These are phyloP conservation scores for Latrodectus geometricus DNA, from an alignment of 1,140 invertebrate species.

Conservation along the genomic window DNA sequence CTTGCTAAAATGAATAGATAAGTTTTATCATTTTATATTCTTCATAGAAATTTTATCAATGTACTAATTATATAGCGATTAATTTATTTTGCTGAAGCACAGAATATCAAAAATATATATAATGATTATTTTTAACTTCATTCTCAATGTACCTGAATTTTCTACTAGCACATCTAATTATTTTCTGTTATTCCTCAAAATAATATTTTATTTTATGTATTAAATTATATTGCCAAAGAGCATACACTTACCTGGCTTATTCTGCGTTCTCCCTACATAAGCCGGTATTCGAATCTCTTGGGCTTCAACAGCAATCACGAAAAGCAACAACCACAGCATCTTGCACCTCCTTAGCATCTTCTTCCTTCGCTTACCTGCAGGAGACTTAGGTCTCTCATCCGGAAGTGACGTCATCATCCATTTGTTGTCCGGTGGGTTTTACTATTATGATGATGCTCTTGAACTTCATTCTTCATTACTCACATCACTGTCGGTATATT, in stretches of 20 bases:
- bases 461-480: neutral
- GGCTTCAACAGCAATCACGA: slow-evolving; percentile 9
- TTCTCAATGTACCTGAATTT: too few relatives aligned
- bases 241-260: slow-evolving; percentile 22
- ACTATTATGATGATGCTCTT: neutral
- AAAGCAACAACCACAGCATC: slow-evolving; percentile 10
- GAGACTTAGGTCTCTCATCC: neutral
- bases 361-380: slow-evolving; percentile 14
- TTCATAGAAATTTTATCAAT: too few relatives aligned
- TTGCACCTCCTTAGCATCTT: slow-evolving; percentile 15
- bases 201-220: too few relatives aligned
- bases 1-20: too few relatives aligned
- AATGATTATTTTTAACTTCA: too few relatives aligned
- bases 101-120: too few relatives aligned
- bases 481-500: neutral
- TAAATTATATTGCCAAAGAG: too few relatives aligned
- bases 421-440: neutral
- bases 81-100: too few relatives aligned
- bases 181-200: too few relatives aligned
- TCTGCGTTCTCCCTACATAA: slow-evolving; percentile 10
- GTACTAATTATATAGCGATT: too few relatives aligned
- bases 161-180: too few relatives aligned
- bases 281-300: slow-evolving; percentile 37
- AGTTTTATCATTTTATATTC: too few relatives aligned
- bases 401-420: slow-evolving; percentile 45